A percentile compares a stretch with the other conserved stretches of the same genome.
These are phyloP conservation scores for Gastrophryne carolinensis DNA, from an alignment of 2,797 vertebrate genomes.

Conservation along the genomic window DNA sequence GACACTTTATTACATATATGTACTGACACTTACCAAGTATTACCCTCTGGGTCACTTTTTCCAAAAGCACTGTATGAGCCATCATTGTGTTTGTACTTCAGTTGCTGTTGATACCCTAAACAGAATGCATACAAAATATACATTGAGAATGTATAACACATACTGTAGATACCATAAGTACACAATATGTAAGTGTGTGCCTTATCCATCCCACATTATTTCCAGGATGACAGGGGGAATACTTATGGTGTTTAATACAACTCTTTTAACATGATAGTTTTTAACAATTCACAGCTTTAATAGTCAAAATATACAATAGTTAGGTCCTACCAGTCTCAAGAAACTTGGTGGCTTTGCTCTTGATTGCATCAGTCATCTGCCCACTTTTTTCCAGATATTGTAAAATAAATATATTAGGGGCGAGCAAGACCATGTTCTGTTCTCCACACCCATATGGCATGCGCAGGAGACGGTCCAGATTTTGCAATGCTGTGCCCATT, in stretches of 20 bases:
- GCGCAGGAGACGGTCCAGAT: conserved; percentile 69
- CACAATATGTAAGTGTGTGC: no score
- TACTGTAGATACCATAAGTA: no score
- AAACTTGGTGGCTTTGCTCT: conserved; percentile 60
- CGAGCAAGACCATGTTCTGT: conserved; percentile 76
- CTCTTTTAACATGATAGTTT: no score
- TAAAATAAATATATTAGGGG: conserved; percentile 76
- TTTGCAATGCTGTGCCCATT: conserved; percentile 72
- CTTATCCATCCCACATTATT: no score
- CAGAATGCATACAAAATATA: no score
- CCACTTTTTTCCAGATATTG: conserved; percentile 72
- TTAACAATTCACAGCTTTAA: no score
- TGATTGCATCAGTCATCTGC: conserved; percentile 69
- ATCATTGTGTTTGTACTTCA: conserved; percentile 69
- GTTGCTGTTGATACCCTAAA: conserved; percentile 78
- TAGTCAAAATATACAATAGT: no score
- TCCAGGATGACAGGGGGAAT: no score
- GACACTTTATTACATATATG: no score
- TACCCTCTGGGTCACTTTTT: conserved; percentile 60
- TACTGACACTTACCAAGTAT: conserved; percentile 80
- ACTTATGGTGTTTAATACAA: no score
- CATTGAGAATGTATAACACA: no score
- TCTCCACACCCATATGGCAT: conserved; percentile 82
- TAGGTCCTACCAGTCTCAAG: conserved; percentile 73
- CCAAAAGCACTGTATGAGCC: conserved; percentile 78